Evolutionary conservation across 2,113 vertebrate genomes (phyloP).

Genomic region (Lasiurus borealis): DNA sequence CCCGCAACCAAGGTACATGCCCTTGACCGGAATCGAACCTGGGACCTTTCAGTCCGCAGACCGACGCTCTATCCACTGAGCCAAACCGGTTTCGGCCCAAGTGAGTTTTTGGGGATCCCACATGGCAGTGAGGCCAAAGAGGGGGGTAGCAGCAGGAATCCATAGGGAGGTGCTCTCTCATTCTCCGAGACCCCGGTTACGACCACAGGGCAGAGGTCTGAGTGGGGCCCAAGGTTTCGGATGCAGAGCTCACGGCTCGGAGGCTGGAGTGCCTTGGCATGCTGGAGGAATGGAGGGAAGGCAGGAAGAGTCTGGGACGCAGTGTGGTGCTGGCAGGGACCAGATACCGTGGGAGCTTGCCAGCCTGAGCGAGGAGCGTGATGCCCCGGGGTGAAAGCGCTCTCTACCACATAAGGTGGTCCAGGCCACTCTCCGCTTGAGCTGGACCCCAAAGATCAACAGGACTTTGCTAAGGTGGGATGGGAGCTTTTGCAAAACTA

Average conservation of each 20-base stretch:
- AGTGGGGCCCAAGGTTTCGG: neutral
- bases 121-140: neutral
- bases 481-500: neutral
- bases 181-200: neutral
- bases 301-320: neutral
- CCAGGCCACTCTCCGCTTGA: neutral
- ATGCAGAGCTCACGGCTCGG: neutral
- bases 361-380: neutral
- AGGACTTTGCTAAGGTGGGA: neutral
- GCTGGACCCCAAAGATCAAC: neutral
- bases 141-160: neutral
- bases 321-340: neutral
- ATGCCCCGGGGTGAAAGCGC: neutral
- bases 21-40: too few relatives aligned
- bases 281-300: neutral
- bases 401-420: neutral
- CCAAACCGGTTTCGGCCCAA: too few relatives aligned
- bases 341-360: neutral
- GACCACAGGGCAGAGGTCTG: neutral
- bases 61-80: too few relatives aligned
- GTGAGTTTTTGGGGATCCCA: neutral
- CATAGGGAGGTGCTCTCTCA: neutral
- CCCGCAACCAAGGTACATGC: too few relatives aligned
- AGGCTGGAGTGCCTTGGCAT: neutral
- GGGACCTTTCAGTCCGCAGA: too few relatives aligned